Base-by-base conservation (phyloP, 1,140 invertebrate genomes). In the Pemphigus obesinymphae region DNA sequence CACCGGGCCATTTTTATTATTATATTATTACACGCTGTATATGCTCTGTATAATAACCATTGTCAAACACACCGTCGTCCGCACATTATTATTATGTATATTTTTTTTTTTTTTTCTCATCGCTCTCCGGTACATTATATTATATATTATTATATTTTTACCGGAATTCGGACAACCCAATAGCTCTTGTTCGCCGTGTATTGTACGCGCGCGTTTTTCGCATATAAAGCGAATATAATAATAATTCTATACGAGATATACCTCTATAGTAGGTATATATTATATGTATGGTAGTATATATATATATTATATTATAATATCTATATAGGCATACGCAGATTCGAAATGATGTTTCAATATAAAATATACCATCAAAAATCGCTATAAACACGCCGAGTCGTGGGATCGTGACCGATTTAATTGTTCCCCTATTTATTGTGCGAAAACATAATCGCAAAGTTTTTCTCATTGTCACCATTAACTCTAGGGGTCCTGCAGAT, bases 21-120 rank as follows among this genome's bases (percentile, higher is more conserved):
- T 80, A 58, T 58, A 78, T 58, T 78, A 78, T 78, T 78, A 55
- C 75, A 78, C 75, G 55, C 55, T 17, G 13, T 63, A 63, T 43
- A 63, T 13, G 55, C 40, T 45, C 26, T 29, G 40, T 63, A 80
- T 80, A 78, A 55, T 80, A 80, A 43, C 76, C 76, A 61, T 80
- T 80, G 76, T 80, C 76, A 26, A 26, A 31, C 63, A 63, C 26
- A 26, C 73, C 50, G 48, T 63, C 76, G 48, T 63, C 76, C 76
- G 55, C 55, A 80, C 76, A 80, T 80, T 61, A 63, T 80, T 80
- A 80, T 80, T 80, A 80, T 80, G 76, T 63, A 63, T 63, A 63
- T 80, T 80, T 80, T 76, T 37, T 55, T 53, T 37, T n/a, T 34
- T n/a, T n/a, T n/a, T n/a, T n/a, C n/a, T n/a, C n/a, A n/a, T n/a